Conservation (phyloP, 2,797 vertebrate species). For the Darevskia mixta region DNA sequence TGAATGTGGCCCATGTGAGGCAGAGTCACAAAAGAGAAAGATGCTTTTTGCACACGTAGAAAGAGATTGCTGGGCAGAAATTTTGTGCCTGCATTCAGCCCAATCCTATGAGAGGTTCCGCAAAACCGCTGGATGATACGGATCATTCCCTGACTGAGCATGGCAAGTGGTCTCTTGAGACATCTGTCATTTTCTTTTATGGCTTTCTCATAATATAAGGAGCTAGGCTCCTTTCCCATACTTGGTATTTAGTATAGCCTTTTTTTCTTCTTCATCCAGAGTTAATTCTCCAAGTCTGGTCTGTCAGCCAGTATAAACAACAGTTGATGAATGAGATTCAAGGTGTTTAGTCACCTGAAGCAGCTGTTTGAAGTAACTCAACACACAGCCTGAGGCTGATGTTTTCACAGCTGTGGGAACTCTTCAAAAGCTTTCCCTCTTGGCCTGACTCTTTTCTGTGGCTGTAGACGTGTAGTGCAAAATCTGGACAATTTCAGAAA, state of each 20-base stretch:
- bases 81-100: not conserved
- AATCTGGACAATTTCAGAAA: constrained; percentile 85
- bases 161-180: not conserved
- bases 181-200: constrained; percentile 14
- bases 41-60: not conserved
- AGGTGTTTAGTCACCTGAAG: constrained; percentile 98
- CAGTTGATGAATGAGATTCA: constrained; percentile 93
- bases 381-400: constrained; percentile 84
- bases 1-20: no score
- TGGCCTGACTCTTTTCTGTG: constrained; percentile 81
- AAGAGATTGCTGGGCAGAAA: not conserved
- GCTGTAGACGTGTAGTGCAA: constrained; percentile 83
- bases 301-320: constrained; percentile 92
- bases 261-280: constrained; percentile 67
- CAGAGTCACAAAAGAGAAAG: not conserved
- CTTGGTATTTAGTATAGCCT: constrained; percentile 83
- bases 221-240: constrained; percentile 80
- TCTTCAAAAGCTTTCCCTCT: constrained; percentile 86
- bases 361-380: constrained; percentile 86
- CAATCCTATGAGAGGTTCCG: not conserved
- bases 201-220: constrained; percentile 71
- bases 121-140: not conserved
- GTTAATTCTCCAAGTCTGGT: constrained; percentile 87
- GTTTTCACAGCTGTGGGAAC: constrained; percentile 93
- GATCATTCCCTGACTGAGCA: not conserved